Evolutionary conservation across 2,888 invertebrate species (phyloP).

Genomic region (Asteroscopus sphinx): DNA sequence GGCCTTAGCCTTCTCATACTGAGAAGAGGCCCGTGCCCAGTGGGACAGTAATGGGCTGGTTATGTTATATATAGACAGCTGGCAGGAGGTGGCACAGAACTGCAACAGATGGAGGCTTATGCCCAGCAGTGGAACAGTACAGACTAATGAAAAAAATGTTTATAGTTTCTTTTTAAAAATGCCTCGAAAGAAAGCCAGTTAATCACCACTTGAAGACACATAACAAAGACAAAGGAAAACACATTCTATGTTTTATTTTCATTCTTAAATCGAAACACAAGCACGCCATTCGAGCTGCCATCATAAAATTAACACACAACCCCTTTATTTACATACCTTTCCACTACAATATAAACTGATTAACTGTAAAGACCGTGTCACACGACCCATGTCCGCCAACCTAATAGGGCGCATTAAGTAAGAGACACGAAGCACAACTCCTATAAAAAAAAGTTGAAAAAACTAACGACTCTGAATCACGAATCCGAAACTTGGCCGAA

Average conservation of each 20-base stretch:
- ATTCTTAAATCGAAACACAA: conserved; percentile 19
- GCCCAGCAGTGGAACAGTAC: too few species aligned
- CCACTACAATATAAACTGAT: conserved; percentile 57
- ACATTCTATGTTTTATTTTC: conserved; percentile 13
- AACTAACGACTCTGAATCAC: conserved; percentile 85
- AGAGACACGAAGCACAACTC: conserved; percentile 79
- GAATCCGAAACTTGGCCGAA: conserved; percentile 86
- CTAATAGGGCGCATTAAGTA: conserved; percentile 82
- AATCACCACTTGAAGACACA: neutral
- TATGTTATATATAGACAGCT: too few species aligned
- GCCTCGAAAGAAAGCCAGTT: neutral
- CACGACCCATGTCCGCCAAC: conserved; percentile 69
- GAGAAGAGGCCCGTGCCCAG: too few species aligned
- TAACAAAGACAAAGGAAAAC: neutral
- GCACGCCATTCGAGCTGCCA: conserved; percentile 13
- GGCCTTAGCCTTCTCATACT: too few species aligned
- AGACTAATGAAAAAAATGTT: too few species aligned
- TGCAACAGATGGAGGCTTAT: too few species aligned
- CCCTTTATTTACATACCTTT: conserved; percentile 59
- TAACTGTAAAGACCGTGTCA: conserved; percentile 65
- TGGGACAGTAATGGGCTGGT: too few species aligned
- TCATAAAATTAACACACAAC: conserved; percentile 54
- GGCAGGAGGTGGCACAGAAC: too few species aligned
- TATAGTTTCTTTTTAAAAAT: too few species aligned
- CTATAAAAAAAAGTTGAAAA: conserved; percentile 81